Base-by-base conservation (phyloP, 2,888 invertebrate species). In the Harpagoxenus sublaevis region DNA sequence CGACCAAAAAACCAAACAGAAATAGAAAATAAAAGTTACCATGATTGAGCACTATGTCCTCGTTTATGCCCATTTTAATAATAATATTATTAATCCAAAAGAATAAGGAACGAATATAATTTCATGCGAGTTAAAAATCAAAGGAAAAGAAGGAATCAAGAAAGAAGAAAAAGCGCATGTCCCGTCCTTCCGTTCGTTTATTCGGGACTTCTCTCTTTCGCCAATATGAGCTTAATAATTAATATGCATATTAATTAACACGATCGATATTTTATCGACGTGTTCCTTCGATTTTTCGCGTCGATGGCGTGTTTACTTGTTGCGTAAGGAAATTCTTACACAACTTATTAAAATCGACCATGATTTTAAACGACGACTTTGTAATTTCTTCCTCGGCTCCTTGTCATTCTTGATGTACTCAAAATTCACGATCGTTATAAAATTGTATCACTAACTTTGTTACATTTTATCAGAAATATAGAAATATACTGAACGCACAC, bases 31-130 rank as follows among this genome's bases (percentile, higher is more conserved):
- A 79, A 79, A 79, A 35, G 35, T 71, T 78, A 71, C 48, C 79
- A 39, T 48, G 60, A 71, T 60, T 18, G 78, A 83, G 60, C 71
- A 86, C 89, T 71, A 84, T 87, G 85, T 91, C 86, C 86, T 89
- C 88, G 83, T 92, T 79, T 89, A 88, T 86, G 86, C 85, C 85
- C 86, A 73, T 91, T 89, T 91, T 87, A 91, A 85, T 86, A 86
- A 90, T 86, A 86, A 86, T 82, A 83, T 84, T 87, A 89, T 84
- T 84, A 83, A 75, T 31, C 31, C 15, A 31, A 66, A 81, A 84
- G 84, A 86, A 79, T 71, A 87, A 84, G 71, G 83, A 88, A 83
- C 84, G 85, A 71, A 84, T 88, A 86, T 84, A 85, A 86, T 85
- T 83, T 89, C 74, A 84, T 51, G 83, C 84, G 84, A 51, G 15